Conservation (phyloP, 53 echinoderm and acorn worm species). For the Stichopus horrens region DNA sequence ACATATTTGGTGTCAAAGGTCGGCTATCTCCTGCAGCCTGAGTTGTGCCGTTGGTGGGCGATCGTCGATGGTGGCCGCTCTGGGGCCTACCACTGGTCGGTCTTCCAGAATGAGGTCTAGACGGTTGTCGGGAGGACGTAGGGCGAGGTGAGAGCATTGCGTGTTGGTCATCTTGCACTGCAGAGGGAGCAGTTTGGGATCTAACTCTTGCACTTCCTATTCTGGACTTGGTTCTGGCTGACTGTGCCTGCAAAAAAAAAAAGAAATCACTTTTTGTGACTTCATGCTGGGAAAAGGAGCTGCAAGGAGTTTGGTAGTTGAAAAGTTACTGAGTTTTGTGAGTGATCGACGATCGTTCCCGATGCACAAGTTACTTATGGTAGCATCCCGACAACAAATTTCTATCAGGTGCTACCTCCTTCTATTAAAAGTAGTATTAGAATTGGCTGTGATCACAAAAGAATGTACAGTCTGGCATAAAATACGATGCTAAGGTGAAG, state of each 20-base stretch:
- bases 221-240: slow-evolving; percentile 56
- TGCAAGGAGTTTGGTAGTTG: too few species aligned
- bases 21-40: slow-evolving; percentile 50
- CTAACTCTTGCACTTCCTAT: slow-evolving; percentile 46
- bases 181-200: slow-evolving; percentile 20
- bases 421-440: too few species aligned
- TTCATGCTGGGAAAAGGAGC: too few species aligned
- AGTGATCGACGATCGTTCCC: too few species aligned
- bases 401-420: too few species aligned
- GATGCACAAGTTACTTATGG: too few species aligned
- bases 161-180: not conserved
- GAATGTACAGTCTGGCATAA: too few species aligned
- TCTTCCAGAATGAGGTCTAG: slow-evolving; percentile 52
- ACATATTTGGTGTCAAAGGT: slow-evolving; percentile 54
- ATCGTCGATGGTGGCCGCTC: slow-evolving; percentile 45
- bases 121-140: slow-evolving; percentile 58
- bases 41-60: slow-evolving; percentile 34
- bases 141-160: slow-evolving; percentile 46
- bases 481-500: too few species aligned
- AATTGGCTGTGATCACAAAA: too few species aligned
- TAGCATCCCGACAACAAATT: too few species aligned
- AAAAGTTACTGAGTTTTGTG: too few species aligned
- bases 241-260: slow-evolving; percentile 13
- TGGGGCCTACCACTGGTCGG: slow-evolving; percentile 66
- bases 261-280: not conserved